Percentiles rank a stretch among this genome's conserved stretches.
These are phyloP conservation scores for Leguminivora glycinivorella DNA, from an alignment of 1,140 invertebrate species.

Conservation along the genomic window DNA sequence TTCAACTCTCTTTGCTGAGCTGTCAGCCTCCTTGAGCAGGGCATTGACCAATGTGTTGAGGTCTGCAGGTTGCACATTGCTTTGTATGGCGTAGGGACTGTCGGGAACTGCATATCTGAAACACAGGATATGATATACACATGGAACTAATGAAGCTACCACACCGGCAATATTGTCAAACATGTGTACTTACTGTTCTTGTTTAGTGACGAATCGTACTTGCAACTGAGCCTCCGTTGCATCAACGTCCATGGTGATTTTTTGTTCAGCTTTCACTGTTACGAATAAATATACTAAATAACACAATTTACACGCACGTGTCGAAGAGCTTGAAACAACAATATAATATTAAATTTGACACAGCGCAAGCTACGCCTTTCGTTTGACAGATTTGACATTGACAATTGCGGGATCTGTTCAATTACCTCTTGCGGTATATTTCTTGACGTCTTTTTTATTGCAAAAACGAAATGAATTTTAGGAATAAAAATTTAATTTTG, in stretches of 20 bases:
- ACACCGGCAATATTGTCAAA: conserved; percentile 33
- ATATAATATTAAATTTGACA: not conserved
- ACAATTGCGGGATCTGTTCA: not conserved
- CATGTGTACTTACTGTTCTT: conserved; percentile 83
- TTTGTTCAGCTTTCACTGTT: not conserved
- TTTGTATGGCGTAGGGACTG: conserved; percentile 89
- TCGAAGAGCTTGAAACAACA: conserved; percentile 15
- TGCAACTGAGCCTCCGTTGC: conserved; percentile 79
- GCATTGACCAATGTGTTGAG: conserved; percentile 91
- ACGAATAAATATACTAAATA: not conserved
- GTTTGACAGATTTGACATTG: not conserved
- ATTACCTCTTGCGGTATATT: not conserved
- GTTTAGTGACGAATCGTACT: conserved; percentile 89
- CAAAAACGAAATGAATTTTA: too few species aligned
- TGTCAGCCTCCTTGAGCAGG: conserved; percentile 84
- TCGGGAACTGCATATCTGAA: conserved; percentile 93
- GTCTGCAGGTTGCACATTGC: conserved; percentile 83
- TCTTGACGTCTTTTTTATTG: not conserved
- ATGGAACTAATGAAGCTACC: conserved; percentile 25
- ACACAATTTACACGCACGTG: conserved; percentile 7
- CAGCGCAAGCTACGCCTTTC: not conserved
- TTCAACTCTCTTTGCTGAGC: conserved; percentile 80
- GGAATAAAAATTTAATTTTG: too few species aligned
- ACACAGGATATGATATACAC: conserved; percentile 29
- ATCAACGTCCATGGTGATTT: conserved; percentile 48